phyloP scores from a whole-genome alignment of 2,888 invertebrate genomes.

The Elysia crispata region DNA sequence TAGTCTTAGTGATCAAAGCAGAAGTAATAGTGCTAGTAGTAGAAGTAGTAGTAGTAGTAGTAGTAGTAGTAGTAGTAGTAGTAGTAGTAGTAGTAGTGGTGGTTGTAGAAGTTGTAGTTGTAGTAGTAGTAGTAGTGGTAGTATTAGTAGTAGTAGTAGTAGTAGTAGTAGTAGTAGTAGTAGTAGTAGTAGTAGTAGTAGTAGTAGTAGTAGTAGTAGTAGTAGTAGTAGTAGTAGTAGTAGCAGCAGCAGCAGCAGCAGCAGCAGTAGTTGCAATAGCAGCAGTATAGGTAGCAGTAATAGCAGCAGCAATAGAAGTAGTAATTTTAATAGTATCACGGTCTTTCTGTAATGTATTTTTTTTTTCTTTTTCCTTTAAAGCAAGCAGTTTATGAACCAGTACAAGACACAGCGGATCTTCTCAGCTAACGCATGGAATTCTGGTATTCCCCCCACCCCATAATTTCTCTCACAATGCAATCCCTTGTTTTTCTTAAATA shows the following conservation, averaged over 20 bases:
- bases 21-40: background rate
- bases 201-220: slow-evolving; percentile 19
- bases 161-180: slow-evolving; percentile 19
- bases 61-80: slow-evolving; percentile 17
- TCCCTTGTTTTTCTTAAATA: no score
- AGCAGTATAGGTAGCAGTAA: background rate
- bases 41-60: background rate
- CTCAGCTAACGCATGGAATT: no score
- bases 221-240: slow-evolving; percentile 19
- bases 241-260: background rate
- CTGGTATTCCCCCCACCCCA: no score
- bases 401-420: no score
- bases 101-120: background rate
- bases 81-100: slow-evolving; percentile 11
- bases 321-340: background rate
- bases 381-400: no score
- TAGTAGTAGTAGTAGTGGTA: slow-evolving; percentile 14
- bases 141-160: slow-evolving; percentile 15
- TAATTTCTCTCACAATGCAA: no score
- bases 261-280: background rate
- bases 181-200: slow-evolving; percentile 3
- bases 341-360: no score
- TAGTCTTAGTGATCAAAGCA: background rate
- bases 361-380: no score
- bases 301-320: background rate